phyloP scores from a whole-genome alignment of 2,797 vertebrate species.

The Perdix hodgsoniae region DNA sequence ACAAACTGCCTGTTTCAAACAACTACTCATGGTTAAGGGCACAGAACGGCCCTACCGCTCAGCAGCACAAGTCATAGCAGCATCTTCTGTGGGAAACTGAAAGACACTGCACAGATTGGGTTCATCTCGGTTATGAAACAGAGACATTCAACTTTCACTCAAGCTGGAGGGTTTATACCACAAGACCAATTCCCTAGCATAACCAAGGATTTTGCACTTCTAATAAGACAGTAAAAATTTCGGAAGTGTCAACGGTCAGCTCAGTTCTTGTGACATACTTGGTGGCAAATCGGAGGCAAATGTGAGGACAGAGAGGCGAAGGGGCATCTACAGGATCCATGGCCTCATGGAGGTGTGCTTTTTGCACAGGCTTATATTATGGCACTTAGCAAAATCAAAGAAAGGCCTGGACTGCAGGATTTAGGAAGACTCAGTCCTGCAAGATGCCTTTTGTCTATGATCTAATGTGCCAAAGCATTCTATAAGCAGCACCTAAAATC shows the following conservation, averaged over 20 bases:
- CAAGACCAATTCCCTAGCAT: fast-evolving
- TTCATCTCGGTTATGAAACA: not conserved
- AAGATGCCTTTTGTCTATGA: not conserved
- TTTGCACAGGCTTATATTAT: not conserved
- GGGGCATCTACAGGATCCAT: not conserved
- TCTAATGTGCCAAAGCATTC: not conserved
- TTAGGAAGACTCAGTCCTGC: not conserved
- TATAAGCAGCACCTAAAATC: not conserved
- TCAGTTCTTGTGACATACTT: not conserved
- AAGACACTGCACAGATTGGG: not conserved
- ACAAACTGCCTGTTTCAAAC: conserved; percentile 42
- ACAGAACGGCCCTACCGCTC: not conserved
- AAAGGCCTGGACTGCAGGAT: not conserved
- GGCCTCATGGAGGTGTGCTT: not conserved
- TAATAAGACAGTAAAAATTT: not conserved
- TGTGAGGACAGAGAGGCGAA: not conserved
- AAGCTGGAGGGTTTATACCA: not conserved
- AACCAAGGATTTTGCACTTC: not conserved
- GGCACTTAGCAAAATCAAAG: not conserved
- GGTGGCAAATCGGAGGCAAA: not conserved
- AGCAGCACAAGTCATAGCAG: not conserved
- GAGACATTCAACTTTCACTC: not conserved
- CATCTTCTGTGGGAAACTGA: not conserved
- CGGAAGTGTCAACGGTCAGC: not conserved
- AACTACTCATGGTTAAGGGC: conserved; percentile 26